A percentile compares a stretch with the other conserved stretches of the same genome.
phyloP scores from a whole-genome alignment of 2,113 vertebrate genomes.

The Stigmatopora nigra region DNA sequence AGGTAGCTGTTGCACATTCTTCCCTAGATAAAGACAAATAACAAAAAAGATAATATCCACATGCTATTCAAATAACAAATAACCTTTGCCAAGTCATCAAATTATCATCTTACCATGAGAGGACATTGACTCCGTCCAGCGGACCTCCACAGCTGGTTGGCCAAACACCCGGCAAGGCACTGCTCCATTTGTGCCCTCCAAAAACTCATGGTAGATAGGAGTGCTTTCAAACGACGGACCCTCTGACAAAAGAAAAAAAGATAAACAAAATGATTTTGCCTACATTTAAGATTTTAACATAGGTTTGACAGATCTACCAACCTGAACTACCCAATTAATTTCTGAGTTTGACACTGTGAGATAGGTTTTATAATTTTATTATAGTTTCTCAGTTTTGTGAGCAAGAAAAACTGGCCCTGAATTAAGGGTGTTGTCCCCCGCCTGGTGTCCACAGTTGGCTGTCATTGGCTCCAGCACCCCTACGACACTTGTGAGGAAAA shows the following conservation, averaged over 20 bases:
- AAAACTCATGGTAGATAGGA: constrained; percentile 63
- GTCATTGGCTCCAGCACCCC: no score
- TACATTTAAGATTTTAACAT: background rate
- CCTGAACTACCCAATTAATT: background rate
- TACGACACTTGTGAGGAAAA: no score
- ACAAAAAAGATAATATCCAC: background rate
- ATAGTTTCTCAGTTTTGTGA: no score
- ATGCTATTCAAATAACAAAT: background rate
- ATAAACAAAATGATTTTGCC: background rate
- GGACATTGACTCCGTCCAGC: constrained; percentile 45
- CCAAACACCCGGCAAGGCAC: constrained; percentile 62
- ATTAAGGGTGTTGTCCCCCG: no score
- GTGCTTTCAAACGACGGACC: constrained; percentile 49
- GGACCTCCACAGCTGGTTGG: constrained; percentile 51
- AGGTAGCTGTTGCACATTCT: background rate
- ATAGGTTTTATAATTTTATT: background rate
- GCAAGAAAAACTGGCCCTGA: no score
- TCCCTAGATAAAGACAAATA: constrained; percentile 10
- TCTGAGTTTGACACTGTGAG: background rate
- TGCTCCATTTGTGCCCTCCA: constrained; percentile 43
- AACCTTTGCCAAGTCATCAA: background rate
- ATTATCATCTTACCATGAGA: constrained; percentile 47
- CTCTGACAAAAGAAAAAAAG: constrained; percentile 35
- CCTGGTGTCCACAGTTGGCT: no score
- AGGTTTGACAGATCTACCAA: background rate